Percentiles rank a stretch among this genome's conserved stretches.
phyloP scores from a whole-genome alignment of 2,113 vertebrate species.

The Nothocercus nigrocapillus region DNA sequence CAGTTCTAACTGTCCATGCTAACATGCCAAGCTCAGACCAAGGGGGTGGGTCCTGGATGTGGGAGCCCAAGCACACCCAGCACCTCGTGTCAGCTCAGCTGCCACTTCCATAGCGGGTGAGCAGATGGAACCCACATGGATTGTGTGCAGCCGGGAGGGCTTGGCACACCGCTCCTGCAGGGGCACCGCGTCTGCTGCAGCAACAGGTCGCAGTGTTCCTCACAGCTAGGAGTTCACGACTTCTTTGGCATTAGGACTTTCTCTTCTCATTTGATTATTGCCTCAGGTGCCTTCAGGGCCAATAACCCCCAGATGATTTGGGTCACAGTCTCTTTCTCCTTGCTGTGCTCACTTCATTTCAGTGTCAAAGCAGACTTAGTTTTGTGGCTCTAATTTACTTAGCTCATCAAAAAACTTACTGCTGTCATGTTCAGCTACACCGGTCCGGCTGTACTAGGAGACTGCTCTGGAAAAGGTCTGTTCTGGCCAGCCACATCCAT shows the following conservation, averaged over 20 bases:
- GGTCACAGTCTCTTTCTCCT: not conserved
- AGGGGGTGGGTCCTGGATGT: not conserved
- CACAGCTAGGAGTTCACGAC: not conserved
- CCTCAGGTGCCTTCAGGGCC: not conserved
- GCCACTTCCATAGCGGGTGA: accelerated
- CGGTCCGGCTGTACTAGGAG: not conserved
- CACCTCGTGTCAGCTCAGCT: not conserved
- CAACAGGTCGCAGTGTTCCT: not conserved
- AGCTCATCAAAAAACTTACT: not conserved
- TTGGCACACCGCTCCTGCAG: accelerated
- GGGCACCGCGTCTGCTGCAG: not conserved
- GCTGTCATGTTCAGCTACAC: not conserved
- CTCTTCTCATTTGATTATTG: not conserved
- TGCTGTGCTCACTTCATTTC: not conserved
- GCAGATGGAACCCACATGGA: accelerated
- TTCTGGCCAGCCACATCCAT: not conserved
- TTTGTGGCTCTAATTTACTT: not conserved
- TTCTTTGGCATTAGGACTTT: not conserved
- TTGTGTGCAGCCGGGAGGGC: not conserved
- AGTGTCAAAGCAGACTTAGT: not conserved
- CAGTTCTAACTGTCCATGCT: not conserved
- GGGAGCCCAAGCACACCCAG: not conserved
- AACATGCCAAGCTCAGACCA: not conserved
- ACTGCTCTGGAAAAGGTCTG: not conserved
- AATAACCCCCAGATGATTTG: not conserved